Evolutionary conservation across 2,888 invertebrate species (phyloP).

Genomic region (Netelia inedita): DNA sequence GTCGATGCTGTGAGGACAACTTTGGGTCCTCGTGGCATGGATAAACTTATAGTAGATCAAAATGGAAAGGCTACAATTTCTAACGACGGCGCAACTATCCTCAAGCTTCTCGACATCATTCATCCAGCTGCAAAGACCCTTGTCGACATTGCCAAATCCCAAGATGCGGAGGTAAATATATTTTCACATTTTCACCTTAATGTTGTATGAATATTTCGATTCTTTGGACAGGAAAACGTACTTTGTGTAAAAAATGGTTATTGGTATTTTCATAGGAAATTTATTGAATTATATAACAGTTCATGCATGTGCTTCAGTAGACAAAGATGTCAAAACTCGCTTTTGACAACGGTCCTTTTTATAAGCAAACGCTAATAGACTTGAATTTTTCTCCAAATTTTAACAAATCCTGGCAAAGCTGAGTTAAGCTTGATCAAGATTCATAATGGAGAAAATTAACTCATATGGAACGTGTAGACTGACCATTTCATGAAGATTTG

Average conservation of each 20-base stretch:
- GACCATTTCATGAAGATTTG: slow-evolving; percentile 73
- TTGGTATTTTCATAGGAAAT: too few species aligned
- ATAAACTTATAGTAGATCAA: slow-evolving; percentile 97
- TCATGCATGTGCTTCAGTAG: too few species aligned
- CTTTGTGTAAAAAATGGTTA: neutral
- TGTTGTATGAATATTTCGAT: slow-evolving; percentile 8
- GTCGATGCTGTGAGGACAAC: slow-evolving; percentile 99
- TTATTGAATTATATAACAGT: too few species aligned
- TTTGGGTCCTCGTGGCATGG: slow-evolving; percentile 99
- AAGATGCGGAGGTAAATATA: slow-evolving; percentile 95
- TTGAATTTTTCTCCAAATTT: slow-evolving; percentile 34
- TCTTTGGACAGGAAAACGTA: neutral
- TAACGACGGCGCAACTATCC: slow-evolving; percentile 99
- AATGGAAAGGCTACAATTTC: slow-evolving; percentile 98
- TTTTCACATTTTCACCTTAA: neutral
- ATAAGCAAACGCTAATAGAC: neutral
- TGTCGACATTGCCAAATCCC: slow-evolving; percentile 99
- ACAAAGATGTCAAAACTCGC: too few species aligned
- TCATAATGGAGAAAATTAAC: slow-evolving; percentile 75
- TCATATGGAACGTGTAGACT: slow-evolving; percentile 77
- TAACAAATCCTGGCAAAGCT: slow-evolving; percentile 31
- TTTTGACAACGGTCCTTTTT: too few species aligned
- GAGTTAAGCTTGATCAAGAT: slow-evolving; percentile 34
- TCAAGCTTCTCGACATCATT: slow-evolving; percentile 98
- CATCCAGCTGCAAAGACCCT: slow-evolving; percentile 99